A percentile compares a stretch with the other conserved stretches of the same genome.
Evolutionary conservation across 2,888 invertebrate species (phyloP).

Genomic region (Drosophila acutilabella): DNA sequence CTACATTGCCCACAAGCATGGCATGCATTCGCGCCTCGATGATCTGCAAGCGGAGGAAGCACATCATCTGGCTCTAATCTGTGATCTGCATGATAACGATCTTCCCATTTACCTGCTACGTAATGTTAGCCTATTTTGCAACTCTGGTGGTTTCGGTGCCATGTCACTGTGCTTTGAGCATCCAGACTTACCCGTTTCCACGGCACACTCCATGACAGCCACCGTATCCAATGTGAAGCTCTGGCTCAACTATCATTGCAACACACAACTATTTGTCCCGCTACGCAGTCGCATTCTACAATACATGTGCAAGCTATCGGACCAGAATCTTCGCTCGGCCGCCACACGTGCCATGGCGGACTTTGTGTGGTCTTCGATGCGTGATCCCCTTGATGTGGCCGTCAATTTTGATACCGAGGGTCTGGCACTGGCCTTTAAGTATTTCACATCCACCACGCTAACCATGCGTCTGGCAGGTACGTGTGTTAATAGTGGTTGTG

Average conservation of each 20-base stretch:
- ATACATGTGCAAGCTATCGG: conserved; percentile 97
- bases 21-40: conserved; percentile 92
- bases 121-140: conserved; percentile 97
- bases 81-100: conserved; percentile 97
- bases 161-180: conserved; percentile 95
- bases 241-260: conserved; percentile 96
- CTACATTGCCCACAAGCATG: conserved; percentile 94
- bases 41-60: conserved; percentile 94
- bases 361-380: conserved; percentile 98
- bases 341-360: conserved; percentile 97
- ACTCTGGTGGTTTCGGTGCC: conserved; percentile 94
- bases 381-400: conserved; percentile 95
- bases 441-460: conserved; percentile 96
- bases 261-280: conserved; percentile 95
- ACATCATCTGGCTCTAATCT: conserved; percentile 86
- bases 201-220: conserved; percentile 96
- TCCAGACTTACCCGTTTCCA: conserved; percentile 91
- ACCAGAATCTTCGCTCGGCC: conserved; percentile 94
- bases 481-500: conserved; percentile 1
- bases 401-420: conserved; percentile 95
- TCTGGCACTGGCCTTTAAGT: conserved; percentile 96
- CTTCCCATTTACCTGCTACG: conserved; percentile 95
- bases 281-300: conserved; percentile 93
- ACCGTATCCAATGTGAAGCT: conserved; percentile 96
- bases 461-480: conserved; percentile 95